phyloP scores from a whole-genome alignment of 2,113 vertebrate genomes.

The Mustela nigripes region DNA sequence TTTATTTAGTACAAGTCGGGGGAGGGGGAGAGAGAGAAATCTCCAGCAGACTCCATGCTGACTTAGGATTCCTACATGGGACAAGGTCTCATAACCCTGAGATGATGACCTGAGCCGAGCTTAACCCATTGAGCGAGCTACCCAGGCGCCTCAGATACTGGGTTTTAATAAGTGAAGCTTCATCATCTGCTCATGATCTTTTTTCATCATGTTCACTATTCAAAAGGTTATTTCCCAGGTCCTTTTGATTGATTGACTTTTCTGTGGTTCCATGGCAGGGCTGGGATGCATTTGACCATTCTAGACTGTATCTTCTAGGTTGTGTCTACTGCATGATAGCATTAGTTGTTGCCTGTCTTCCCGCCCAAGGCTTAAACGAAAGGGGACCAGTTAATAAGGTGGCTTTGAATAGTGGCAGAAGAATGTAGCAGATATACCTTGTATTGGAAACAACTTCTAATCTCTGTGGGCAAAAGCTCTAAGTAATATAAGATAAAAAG shows the following conservation, averaged over 20 bases:
- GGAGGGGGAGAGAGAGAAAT: not conserved
- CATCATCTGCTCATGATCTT: not conserved
- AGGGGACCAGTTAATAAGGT: slow-evolving; percentile 11
- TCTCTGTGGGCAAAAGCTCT: slow-evolving; percentile 25
- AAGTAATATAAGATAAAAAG: not conserved
- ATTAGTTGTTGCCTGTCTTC: not conserved
- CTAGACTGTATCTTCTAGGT: not conserved
- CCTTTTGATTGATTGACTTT: not conserved
- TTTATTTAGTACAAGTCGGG: not conserved
- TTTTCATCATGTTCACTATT: not conserved
- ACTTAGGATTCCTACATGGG: not conserved
- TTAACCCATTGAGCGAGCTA: not conserved
- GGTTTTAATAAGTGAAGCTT: not conserved
- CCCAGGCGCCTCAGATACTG: not conserved
- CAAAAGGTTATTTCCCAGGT: not conserved
- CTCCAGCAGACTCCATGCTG: not conserved
- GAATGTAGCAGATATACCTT: not conserved
- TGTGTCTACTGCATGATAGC: not conserved
- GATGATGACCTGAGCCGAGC: not conserved
- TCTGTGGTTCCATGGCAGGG: not conserved
- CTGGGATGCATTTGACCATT: not conserved
- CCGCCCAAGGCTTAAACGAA: not conserved
- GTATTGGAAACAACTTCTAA: slow-evolving; percentile 27
- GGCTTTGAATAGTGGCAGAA: not conserved
- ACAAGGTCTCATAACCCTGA: not conserved